Evolutionary conservation across 2,888 invertebrate species (phyloP).

Genomic region (Philhelius pedissequus): DNA sequence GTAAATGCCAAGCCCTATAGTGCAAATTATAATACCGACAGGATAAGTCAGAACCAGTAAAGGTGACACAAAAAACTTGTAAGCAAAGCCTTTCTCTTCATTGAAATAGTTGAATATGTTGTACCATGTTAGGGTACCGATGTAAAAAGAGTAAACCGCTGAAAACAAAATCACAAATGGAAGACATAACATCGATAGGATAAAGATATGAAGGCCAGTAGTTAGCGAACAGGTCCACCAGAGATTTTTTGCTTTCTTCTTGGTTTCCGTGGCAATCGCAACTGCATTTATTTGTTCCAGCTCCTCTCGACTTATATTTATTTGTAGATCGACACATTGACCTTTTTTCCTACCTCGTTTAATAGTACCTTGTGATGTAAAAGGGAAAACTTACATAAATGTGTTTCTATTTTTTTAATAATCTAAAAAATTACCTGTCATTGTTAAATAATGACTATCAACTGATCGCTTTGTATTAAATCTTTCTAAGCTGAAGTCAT

Average conservation of each 20-base stretch:
- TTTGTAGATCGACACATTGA: constrained; percentile 85
- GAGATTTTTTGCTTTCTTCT: constrained; percentile 81
- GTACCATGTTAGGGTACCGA: constrained; percentile 88
- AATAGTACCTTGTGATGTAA: constrained; percentile 81
- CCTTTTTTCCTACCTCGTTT: constrained; percentile 86
- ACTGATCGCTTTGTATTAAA: constrained; percentile 81
- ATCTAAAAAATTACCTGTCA: constrained; percentile 78
- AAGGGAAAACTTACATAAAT: background rate
- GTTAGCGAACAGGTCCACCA: constrained; percentile 81
- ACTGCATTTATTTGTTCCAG: constrained; percentile 84
- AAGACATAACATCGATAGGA: constrained; percentile 83
- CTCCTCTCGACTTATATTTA: constrained; percentile 86
- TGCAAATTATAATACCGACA: constrained; percentile 83
- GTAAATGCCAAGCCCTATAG: constrained; percentile 84
- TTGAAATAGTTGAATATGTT: constrained; percentile 86
- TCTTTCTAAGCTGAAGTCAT: constrained; percentile 80
- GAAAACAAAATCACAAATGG: constrained; percentile 85
- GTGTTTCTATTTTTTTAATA: no score
- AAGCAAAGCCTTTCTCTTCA: constrained; percentile 83
- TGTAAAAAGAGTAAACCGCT: constrained; percentile 85
- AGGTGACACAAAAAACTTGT: constrained; percentile 84
- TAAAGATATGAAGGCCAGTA: constrained; percentile 84
- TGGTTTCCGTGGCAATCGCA: constrained; percentile 80
- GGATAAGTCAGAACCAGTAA: constrained; percentile 85
- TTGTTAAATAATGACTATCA: constrained; percentile 83